phyloP scores from a whole-genome alignment of 64 coral and sea anemone genomes.

The Hydrozoanthus tunicans region DNA sequence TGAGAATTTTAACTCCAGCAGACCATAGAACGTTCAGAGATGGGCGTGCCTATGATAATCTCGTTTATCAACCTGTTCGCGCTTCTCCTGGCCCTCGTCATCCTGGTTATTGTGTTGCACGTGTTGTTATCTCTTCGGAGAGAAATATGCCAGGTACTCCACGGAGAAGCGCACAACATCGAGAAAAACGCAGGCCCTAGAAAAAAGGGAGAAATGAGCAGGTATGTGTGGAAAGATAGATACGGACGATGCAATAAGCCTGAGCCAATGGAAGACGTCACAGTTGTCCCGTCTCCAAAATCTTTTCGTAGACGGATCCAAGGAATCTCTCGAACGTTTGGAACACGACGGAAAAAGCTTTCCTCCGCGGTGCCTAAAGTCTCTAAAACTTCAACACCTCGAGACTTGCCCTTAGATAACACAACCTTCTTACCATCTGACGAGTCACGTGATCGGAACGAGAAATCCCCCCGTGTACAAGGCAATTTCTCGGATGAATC shows the following conservation, averaged over 20 bases:
- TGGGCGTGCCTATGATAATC: neutral
- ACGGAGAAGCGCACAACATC: neutral
- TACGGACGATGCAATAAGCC: constrained; percentile 23
- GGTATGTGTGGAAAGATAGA: neutral
- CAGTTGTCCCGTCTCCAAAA: constrained; percentile 30
- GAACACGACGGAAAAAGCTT: neutral
- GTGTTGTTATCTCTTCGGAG: neutral
- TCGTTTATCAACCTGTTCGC: neutral
- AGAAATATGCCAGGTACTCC: neutral
- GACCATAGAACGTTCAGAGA: neutral
- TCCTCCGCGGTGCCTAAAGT: neutral
- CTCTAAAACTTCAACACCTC: neutral
- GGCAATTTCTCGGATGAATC: neutral
- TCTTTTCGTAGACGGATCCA: constrained; percentile 15
- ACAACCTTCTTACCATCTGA: neutral
- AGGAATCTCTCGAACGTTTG: constrained; percentile 19
- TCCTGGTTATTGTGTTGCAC: neutral
- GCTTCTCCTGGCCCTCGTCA: neutral
- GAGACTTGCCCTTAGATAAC: neutral
- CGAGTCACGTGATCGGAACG: neutral
- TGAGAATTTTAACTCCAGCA: neutral
- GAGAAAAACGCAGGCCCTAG: neutral
- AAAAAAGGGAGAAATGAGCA: neutral
- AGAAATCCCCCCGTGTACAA: neutral
- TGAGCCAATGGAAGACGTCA: constrained; percentile 16